Conservation (phyloP, 1,140 invertebrate genomes). For the Drosophila lini region DNA sequence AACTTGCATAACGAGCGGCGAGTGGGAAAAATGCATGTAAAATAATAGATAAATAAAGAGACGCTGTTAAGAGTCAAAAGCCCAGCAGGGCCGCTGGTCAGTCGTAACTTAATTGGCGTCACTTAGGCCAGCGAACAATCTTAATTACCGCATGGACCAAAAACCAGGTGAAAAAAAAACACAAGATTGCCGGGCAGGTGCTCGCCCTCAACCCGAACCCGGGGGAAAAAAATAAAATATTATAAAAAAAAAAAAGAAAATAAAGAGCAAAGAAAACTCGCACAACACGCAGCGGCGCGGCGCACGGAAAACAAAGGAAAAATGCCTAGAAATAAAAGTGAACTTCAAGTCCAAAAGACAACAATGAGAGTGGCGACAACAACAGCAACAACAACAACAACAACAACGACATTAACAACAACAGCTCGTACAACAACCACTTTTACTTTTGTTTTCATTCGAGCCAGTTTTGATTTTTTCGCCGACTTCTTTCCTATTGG, state of each 20-base stretch:
- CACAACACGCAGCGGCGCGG: constrained; percentile 24
- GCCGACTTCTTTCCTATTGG: constrained; percentile 38
- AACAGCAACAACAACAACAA: constrained; percentile 28
- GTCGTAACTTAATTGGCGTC: constrained; percentile 76
- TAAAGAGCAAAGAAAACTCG: constrained; percentile 37
- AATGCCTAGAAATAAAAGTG: constrained; percentile 65
- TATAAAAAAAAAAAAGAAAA: constrained; percentile 42
- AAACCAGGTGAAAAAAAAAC: constrained; percentile 9
- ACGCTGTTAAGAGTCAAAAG: constrained; percentile 25
- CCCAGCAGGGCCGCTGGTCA: constrained; percentile 29
- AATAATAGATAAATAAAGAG: constrained; percentile 57
- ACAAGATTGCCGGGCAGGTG: constrained; percentile 13
- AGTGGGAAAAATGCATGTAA: constrained; percentile 50
- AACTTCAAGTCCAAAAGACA: constrained; percentile 38
- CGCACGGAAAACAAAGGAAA: constrained; percentile 54
- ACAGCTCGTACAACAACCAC: constrained; percentile 48
- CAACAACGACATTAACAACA: not conserved
- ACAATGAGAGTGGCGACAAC: constrained; percentile 55
- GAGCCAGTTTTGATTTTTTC: constrained; percentile 24
- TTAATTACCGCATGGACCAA: constrained; percentile 67
- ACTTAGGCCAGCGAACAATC: constrained; percentile 68
- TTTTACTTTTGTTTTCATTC: constrained; percentile 74
- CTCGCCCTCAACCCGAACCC: constrained; percentile 22
- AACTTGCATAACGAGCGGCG: constrained; percentile 67
- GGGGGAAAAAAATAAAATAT: not conserved